Base-by-base conservation (phyloP, 1,140 invertebrate genomes). In the Nebria ingens region DNA sequence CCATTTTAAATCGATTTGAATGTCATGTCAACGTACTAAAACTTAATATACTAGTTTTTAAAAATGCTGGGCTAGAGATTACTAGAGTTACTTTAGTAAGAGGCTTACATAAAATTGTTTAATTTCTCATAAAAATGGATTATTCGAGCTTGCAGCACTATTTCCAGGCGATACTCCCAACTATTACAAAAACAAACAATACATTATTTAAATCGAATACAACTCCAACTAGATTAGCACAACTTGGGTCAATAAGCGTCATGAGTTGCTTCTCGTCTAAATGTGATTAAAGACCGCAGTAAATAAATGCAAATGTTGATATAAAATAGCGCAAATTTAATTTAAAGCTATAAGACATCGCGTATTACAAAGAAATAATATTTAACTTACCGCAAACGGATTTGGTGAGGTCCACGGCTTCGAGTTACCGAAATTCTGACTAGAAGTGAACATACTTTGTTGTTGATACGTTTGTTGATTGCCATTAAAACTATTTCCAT, bases 371-470 rank as follows among this genome's bases (percentile, higher is more conserved):
- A 34, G 6, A 34, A 34, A 34, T 34, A 34, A 6, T 34, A 34
- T 12, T 11, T 12, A 4, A 45, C 15, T 45, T 17, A 45, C 40
- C 40, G 17, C 17, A 17, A 45, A 45, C 4, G 40, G 40, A 45
- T 45, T 45, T 17, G 40, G 40, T 45, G 40, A 11, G 17, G 40
- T 17, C 40, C 40, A 45, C 4, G 40, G 40, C 17, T 45, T 45
- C 3, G 9, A 12, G n/a, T n/a, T n/a, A n/a, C n/a, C n/a, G 6
- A 45, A 11, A 45, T 11, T 11, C 6, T 45, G 40, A 45, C 40
- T 45, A 45, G 40, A 45, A 45, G 6, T 12, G 40, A 45, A 45
- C 40, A 45, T 17, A 45, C 17, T 45, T 17, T 45, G 25, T n/a
- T 34, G 25, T n/a, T 34, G 25, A 6, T 34, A n/a, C 25, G 6